Evolutionary conservation across 2,888 invertebrate species (phyloP), one percentile per base, ranked within the genome.

Genomic region (Busseola fusca): DNA sequence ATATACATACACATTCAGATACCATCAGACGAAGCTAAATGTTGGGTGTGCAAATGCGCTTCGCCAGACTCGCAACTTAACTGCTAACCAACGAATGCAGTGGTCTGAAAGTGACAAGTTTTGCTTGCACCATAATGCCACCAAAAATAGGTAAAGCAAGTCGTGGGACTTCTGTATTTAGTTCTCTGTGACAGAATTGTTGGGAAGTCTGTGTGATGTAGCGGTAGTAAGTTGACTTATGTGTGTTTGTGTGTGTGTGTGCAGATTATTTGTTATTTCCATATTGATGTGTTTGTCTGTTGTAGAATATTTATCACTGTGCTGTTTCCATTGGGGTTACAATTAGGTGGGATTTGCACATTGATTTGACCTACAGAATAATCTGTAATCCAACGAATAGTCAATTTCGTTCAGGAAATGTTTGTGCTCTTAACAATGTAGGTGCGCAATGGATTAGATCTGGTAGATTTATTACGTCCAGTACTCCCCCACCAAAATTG

Each of bases 181-280:
- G 12, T 60, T 16, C 21, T 1, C 10, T 30, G 18, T 64, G 52
- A 48, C 27, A 50, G 69, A 66, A 56, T 66, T 73, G 82, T 82
- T 78, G 64, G 82, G 68, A 82, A 82, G 66, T 65, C 69, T 69
- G 68, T 69, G 59, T 74, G 66, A 82, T 82, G 59, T 58, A 59
- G 69, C 54, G 12, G 68, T 64, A 69, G 66, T 57, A 45, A 69
- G 67, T 75, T 80, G 71, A 75, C 64, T 75, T 71, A 78, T 66
- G 69, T 79, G 52, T 66, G 52, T 58, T 25, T 52, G 56, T 57
- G 52, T 69, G 45, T 54, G 57, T 64, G 58, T 65, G 62, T 65
- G 37, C 52, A 69, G 69, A 34, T 56, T 73, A 74, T 79, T 73
- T 69, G 80, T 66, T 65, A 78, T 82, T 74, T 66, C 63, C 59